A percentile compares a stretch with the other conserved stretches of the same genome.
phyloP scores from a whole-genome alignment of 2,888 invertebrate species.

The Celastrina argiolus region DNA sequence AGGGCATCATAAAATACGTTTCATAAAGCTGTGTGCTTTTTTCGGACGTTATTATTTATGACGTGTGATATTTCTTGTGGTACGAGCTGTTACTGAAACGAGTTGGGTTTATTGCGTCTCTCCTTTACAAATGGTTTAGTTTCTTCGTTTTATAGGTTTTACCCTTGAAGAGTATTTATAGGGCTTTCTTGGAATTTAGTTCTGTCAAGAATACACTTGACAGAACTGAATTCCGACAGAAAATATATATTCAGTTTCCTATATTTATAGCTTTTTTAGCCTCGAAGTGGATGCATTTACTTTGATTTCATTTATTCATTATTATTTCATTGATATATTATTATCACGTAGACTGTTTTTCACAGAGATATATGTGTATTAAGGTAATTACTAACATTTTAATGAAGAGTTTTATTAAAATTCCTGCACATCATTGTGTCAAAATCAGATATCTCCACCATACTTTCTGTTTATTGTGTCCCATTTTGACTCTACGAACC shows the following conservation, averaged over 20 bases:
- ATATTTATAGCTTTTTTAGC: no score
- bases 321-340: no score
- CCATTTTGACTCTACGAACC: neutral
- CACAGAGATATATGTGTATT: no score
- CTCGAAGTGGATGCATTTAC: no score
- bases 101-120: slow-evolving; percentile 21
- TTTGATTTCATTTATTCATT: no score
- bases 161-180: slow-evolving; percentile 1
- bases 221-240: no score
- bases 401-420: no score
- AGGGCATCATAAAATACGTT: neutral
- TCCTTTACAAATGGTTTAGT: slow-evolving; percentile 18
- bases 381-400: no score
- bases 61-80: slow-evolving; percentile 54
- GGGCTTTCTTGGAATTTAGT: neutral
- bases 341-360: no score
- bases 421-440: no score
- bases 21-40: slow-evolving; percentile 2
- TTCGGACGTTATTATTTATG: slow-evolving; percentile 40
- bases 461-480: neutral
- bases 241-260: no score
- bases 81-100: slow-evolving; percentile 19
- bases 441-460: neutral
- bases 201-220: neutral
- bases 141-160: neutral